These are phyloP conservation scores for Dicrostonyx torquatus DNA, from an alignment of 2,797 vertebrate genomes.

Conservation along the genomic window DNA sequence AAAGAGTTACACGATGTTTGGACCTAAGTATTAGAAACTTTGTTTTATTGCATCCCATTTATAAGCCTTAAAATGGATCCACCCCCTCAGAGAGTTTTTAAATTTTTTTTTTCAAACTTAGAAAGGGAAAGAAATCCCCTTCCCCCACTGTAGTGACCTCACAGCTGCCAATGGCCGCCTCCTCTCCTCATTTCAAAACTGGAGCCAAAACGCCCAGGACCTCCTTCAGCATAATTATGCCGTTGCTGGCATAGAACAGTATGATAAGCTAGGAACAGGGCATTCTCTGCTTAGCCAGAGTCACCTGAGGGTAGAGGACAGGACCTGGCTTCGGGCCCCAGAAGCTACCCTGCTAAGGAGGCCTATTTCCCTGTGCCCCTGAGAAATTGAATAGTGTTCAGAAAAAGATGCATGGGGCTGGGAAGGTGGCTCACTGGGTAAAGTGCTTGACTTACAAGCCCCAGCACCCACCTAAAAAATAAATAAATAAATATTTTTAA, in stretches of 20 bases:
- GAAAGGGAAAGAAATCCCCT: background rate
- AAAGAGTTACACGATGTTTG: background rate
- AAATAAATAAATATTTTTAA: no score
- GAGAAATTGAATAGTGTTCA: background rate
- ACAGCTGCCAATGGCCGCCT: background rate
- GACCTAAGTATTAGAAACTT: background rate
- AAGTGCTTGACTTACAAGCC: background rate
- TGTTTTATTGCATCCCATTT: background rate
- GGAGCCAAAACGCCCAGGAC: background rate
- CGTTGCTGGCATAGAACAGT: background rate
- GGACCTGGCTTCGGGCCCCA: background rate
- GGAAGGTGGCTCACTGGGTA: background rate
- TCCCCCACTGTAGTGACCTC: background rate
- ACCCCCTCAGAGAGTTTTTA: background rate
- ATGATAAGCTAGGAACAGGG: background rate
- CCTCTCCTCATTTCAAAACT: background rate
- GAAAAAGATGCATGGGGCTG: background rate
- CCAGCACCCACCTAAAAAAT: background rate
- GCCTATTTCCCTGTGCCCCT: background rate
- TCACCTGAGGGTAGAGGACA: background rate
- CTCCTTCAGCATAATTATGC: slow-evolving; percentile 26
- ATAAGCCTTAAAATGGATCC: background rate
- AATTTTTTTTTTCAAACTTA: background rate
- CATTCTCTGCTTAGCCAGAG: background rate
- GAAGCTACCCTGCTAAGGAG: background rate